Base-by-base conservation (phyloP, 2,888 invertebrate genomes). In the Drosophila infuscata region DNA sequence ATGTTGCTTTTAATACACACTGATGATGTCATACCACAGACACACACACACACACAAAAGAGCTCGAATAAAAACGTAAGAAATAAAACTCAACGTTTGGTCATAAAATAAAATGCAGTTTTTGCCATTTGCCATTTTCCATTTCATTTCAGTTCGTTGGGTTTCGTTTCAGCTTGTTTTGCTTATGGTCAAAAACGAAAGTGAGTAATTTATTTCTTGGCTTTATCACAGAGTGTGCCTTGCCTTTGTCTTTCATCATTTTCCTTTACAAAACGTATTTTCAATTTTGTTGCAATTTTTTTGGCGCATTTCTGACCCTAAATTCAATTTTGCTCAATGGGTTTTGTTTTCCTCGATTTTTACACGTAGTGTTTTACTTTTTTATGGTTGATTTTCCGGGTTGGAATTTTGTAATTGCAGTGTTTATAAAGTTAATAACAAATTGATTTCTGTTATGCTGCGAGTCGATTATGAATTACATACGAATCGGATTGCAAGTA, bases 271-370 rank as follows among this genome's bases (percentile, higher is more conserved):
- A 35, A 41, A 41, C 57, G 60, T 38, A 30, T 58, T 65, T 65
- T 41, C 20, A 25, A 25, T 33, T 38, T 17, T 29, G 6, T 32
- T 38, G 36, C 29, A 64, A 56, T 29, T 17, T 70, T 25, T 74
- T 79, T 74, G 67, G 70, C 82, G 61, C 70, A 68, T 74, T 78
- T 65, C 65, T 88, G 83, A 84, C 89, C 83, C 87, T 72, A 76
- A 84, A 65, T 68, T 59, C 41, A 70, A 69, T 58, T 58, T 72
- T 35, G 59, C 56, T 72, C 63, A 66, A 69, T 59, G 11, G 17
- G 3, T 0, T 17, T 17, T 17, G 25, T 83, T 82, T 83, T 63
- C 70, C 66, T 58, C 57, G 53, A 79, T 48, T 51, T 43, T 29
- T 3, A 53, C 51, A 56, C 62, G 35, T 36, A 29, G 38, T 38